Conservation (phyloP, 2,113 vertebrate species). For the Narcine bancroftii region DNA sequence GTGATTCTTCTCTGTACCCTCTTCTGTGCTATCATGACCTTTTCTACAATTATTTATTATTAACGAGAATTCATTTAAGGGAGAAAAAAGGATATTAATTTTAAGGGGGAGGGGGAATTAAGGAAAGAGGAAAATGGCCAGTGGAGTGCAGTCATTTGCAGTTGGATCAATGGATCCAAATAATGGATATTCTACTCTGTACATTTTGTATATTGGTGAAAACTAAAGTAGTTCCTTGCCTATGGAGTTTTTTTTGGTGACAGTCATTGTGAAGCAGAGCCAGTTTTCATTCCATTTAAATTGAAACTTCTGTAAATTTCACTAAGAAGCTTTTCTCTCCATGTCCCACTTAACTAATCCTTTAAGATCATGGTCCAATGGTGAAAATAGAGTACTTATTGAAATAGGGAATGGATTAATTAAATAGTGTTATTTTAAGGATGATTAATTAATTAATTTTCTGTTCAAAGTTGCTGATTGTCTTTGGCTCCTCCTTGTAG, state of each 20-base stretch:
- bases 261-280: not conserved
- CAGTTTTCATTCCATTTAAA: no score
- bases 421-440: not conserved
- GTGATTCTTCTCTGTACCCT: no score
- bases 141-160: no score
- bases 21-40: no score
- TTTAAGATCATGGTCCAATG: not conserved
- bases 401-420: not conserved
- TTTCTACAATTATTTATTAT: no score
- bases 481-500: slow-evolving; percentile 46
- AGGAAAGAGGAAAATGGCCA: not conserved
- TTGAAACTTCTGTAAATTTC: not conserved
- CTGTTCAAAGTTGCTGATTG: not conserved
- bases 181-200: not conserved
- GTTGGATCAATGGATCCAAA: no score
- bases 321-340: not conserved
- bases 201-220: not conserved
- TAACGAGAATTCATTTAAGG: no score
- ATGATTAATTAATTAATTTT: not conserved
- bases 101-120: not conserved
- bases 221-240: not conserved
- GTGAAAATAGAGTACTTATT: not conserved
- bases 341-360: not conserved
- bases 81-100: not conserved
- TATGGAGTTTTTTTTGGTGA: not conserved